Percentiles rank a stretch among this genome's conserved stretches.
Evolutionary conservation across 1,140 invertebrate genomes (phyloP).

Genomic region (Diprion similis): DNA sequence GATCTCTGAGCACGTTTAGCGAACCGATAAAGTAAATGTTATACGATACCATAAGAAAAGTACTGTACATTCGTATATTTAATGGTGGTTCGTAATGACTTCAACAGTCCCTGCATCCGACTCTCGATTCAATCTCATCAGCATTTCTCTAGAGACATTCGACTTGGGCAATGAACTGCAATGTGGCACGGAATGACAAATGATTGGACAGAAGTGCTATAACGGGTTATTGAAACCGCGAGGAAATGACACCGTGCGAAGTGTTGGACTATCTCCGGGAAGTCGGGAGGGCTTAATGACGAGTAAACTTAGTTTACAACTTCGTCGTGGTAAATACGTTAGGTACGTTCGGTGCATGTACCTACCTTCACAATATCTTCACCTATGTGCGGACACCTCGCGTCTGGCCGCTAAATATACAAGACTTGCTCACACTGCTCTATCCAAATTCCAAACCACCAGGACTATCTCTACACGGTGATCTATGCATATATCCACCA

Average conservation of each 20-base stretch:
- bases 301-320: constrained; percentile 7
- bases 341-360: too few relatives aligned
- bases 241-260: neutral
- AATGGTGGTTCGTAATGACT: too few relatives aligned
- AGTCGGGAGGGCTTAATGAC: neutral
- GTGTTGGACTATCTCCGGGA: neutral
- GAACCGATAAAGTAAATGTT: too few relatives aligned
- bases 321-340: neutral
- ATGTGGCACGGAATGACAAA: neutral
- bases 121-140: too few relatives aligned
- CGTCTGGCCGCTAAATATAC: neutral
- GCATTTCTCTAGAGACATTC: neutral
- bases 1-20: too few relatives aligned
- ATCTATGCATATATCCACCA: neutral
- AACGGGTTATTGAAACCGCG: neutral
- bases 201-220: neutral
- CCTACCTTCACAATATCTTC: too few relatives aligned
- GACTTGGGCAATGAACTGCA: neutral
- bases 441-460: neutral
- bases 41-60: too few relatives aligned
- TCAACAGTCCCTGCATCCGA: too few relatives aligned
- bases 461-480: neutral
- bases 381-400: too few relatives aligned
- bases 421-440: neutral
- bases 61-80: too few relatives aligned